Evolutionary conservation across 2,113 vertebrate species (phyloP).

Genomic region (Lepisosteus osseus): DNA sequence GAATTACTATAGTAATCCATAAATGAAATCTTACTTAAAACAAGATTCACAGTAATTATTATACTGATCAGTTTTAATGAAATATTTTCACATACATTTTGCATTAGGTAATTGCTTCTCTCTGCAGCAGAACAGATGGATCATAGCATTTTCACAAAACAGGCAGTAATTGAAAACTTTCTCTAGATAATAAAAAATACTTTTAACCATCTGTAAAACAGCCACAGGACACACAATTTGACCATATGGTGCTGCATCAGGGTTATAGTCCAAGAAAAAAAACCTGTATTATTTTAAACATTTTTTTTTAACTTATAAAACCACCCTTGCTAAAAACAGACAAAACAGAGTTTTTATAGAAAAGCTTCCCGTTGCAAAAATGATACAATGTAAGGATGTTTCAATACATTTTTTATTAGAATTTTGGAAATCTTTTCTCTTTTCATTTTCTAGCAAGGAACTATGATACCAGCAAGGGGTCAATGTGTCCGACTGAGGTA

Average conservation of each 20-base stretch:
- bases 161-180: not conserved
- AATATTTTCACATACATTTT: slow-evolving; percentile 19
- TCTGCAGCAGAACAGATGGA: slow-evolving; percentile 27
- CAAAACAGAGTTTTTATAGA: not conserved
- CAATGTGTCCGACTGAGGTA: no score
- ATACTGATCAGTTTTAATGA: slow-evolving; percentile 22
- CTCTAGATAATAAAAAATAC: not conserved
- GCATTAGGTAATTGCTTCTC: slow-evolving; percentile 35
- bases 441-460: no score
- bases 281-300: not conserved
- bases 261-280: not conserved
- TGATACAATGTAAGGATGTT: no score
- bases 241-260: slow-evolving; percentile 5
- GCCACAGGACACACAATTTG: not conserved
- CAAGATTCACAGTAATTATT: no score
- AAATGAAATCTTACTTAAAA: no score
- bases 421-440: no score
- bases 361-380: no score
- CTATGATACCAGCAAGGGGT: no score
- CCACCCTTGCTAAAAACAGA: not conserved
- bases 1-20: no score
- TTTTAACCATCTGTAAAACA: slow-evolving; percentile 13
- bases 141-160: slow-evolving; percentile 17
- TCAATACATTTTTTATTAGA: no score
- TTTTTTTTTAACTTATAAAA: not conserved